phyloP scores from a whole-genome alignment of 2,888 invertebrate species.

The Morpho achilles region DNA sequence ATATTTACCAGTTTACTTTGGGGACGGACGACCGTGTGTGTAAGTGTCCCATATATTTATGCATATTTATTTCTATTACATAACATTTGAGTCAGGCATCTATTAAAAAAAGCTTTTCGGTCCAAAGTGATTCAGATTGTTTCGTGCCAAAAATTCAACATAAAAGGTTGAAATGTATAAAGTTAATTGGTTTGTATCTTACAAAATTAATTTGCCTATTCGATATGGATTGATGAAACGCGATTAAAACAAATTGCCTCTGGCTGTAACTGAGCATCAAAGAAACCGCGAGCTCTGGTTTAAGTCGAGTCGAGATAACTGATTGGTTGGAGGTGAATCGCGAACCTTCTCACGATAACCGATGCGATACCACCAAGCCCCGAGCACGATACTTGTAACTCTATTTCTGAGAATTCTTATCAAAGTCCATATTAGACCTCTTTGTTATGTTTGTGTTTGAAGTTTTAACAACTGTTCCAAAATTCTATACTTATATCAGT shows the following conservation, averaged over 20 bases:
- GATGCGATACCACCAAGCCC: constrained; percentile 19
- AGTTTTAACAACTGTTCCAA: too few species aligned
- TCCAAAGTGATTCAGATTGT: background rate
- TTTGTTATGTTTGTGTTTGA: background rate
- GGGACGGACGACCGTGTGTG: too few species aligned
- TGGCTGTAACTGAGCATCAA: constrained; percentile 55
- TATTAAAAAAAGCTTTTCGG: too few species aligned
- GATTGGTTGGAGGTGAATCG: constrained; percentile 50
- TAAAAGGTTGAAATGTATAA: constrained; percentile 1
- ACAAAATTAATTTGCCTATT: constrained; percentile 24
- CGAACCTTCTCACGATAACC: constrained; percentile 66
- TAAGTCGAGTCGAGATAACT: constrained; percentile 58
- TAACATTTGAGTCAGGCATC: too few species aligned
- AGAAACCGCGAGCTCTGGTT: constrained; percentile 56
- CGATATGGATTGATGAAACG: constrained; percentile 48
- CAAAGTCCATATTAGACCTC: background rate
- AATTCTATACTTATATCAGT: too few species aligned
- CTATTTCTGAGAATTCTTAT: constrained; percentile 10
- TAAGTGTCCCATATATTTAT: too few species aligned
- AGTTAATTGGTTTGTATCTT: constrained; percentile 15
- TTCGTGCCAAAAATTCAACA: constrained; percentile 4
- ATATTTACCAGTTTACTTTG: too few species aligned
- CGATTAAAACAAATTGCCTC: constrained; percentile 66
- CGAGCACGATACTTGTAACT: constrained; percentile 5
- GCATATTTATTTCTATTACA: too few species aligned